phyloP scores from a whole-genome alignment of 2,797 vertebrate species.

The Cossypha polioptera region DNA sequence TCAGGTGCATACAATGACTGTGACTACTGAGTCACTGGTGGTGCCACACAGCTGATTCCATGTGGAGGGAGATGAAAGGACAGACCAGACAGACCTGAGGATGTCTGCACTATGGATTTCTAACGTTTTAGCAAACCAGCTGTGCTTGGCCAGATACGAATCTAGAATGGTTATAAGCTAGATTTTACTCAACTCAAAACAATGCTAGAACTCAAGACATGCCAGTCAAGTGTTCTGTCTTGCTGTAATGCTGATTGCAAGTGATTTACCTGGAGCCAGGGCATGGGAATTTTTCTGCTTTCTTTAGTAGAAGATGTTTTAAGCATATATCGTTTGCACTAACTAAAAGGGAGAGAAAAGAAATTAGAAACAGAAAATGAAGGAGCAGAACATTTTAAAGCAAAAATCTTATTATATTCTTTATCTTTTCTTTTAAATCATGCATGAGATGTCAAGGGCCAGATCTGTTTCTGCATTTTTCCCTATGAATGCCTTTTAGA shows the following conservation, averaged over 20 bases:
- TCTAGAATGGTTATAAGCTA: background rate
- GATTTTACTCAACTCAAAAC: background rate
- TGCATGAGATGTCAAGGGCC: slow-evolving; percentile 14
- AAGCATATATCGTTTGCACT: background rate
- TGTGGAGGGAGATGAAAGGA: no score
- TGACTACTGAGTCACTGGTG: no score
- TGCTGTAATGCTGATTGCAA: background rate
- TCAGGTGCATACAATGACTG: no score
- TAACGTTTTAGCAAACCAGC: background rate
- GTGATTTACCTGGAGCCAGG: background rate
- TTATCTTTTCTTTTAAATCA: background rate
- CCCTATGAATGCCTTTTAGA: slow-evolving; percentile 23
- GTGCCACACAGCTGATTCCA: no score
- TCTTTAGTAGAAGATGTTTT: background rate
- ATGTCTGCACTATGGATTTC: background rate
- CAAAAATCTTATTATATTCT: background rate
- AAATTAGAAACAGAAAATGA: background rate
- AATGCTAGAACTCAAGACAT: background rate
- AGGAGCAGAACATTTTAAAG: slow-evolving; percentile 8
- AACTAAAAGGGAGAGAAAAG: background rate
- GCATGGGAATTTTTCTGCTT: background rate
- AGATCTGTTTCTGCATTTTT: background rate
- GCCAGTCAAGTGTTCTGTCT: background rate
- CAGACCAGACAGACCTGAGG: background rate
- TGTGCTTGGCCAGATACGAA: background rate